Evolutionary conservation across 2,113 vertebrate genomes (phyloP).

Genomic region (Romanogobio albipinnatus): DNA sequence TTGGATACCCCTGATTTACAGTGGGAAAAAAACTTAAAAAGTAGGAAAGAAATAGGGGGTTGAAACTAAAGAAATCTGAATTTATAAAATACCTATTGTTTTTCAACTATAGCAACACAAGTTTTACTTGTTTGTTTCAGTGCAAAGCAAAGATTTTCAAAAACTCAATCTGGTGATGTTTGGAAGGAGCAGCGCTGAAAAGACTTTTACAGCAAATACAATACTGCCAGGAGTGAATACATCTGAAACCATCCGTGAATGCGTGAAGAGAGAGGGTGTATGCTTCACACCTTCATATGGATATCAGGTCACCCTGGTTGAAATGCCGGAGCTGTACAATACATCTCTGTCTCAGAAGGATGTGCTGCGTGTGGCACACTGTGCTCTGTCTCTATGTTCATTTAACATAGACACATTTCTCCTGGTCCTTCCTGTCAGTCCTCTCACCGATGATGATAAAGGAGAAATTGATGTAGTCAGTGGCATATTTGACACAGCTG

Average conservation of each 20-base stretch:
- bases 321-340: neutral
- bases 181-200: neutral
- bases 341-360: neutral
- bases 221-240: neutral
- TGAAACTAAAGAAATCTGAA: too few relatives aligned
- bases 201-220: neutral
- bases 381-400: neutral
- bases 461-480: neutral
- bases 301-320: neutral
- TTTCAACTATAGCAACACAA: too few relatives aligned
- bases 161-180: conserved; percentile 3
- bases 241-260: neutral
- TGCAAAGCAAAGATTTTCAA: too few relatives aligned
- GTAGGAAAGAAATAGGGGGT: too few relatives aligned
- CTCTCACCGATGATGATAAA: conserved; percentile 16
- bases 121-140: neutral
- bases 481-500: conserved; percentile 5
- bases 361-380: neutral
- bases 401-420: conserved; percentile 1
- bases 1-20: too few relatives aligned
- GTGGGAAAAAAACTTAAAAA: too few relatives aligned
- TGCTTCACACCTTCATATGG: neutral
- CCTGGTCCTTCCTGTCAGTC: neutral
- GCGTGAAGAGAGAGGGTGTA: neutral
- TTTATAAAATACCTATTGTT: too few relatives aligned